These are phyloP conservation scores for Phylloscopus whistleri DNA, from an alignment of 2,113 vertebrate genomes.

Conservation along the genomic window DNA sequence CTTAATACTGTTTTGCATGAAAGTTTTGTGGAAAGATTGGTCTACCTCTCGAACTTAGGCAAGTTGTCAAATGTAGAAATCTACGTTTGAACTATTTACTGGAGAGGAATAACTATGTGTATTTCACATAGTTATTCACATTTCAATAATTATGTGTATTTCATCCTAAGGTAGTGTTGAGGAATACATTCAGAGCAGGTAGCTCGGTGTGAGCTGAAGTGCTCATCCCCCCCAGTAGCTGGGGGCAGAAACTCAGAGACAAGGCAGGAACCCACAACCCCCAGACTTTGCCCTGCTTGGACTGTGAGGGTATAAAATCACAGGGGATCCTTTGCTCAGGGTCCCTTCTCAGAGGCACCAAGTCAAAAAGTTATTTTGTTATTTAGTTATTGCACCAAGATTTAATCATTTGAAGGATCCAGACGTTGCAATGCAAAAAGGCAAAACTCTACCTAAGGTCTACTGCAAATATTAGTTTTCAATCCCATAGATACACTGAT, in stretches of 20 bases:
- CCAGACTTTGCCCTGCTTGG: neutral
- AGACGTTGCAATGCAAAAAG: neutral
- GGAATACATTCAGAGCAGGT: neutral
- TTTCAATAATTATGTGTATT: neutral
- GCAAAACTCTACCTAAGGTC: neutral
- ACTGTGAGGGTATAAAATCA: neutral
- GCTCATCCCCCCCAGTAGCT: too few relatives aligned
- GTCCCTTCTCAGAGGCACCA: neutral
- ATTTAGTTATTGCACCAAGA: neutral
- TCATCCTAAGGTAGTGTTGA: neutral
- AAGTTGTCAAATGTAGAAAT: neutral
- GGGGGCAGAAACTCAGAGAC: neutral
- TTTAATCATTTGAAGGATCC: neutral
- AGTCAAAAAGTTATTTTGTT: neutral
- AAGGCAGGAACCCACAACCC: neutral
- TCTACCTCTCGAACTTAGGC: neutral
- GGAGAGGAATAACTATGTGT: neutral
- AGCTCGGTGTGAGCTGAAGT: accelerated
- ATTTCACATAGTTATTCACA: too few relatives aligned
- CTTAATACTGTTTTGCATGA: neutral
- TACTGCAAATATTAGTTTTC: neutral
- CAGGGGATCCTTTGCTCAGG: accelerated
- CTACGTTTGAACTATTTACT: neutral
- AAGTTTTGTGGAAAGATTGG: neutral
- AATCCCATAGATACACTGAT: neutral